Base-by-base conservation (phyloP, 2,888 invertebrate species). In the Tillus elongatus region DNA sequence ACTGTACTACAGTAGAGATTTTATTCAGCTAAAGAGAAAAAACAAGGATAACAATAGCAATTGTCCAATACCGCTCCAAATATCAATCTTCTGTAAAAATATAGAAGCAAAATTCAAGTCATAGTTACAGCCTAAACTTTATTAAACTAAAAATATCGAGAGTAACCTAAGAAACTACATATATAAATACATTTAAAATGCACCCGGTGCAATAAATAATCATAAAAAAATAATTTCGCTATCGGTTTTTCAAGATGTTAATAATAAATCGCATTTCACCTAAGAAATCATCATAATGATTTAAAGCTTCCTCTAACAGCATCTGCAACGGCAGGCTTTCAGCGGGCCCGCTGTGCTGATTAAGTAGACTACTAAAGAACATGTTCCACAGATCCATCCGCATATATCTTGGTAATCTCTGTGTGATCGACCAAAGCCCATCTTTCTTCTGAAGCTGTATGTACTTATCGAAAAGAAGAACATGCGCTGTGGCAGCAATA, bases 391-490 rank as follows among this genome's bases (percentile, higher is more conserved):
- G 67, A 41, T 72, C 72, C 41, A 72, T 74, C 53, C 79, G 77
- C 63, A 80, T 74, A 59, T 59, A 62, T 33, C 63, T 19, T n/a
- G 56, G 54, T 16, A 64, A 54, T 4, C 57, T 52, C 35, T 57
- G 54, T 13, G 53, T 51, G 33, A 66, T 61, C 16, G 56, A 56
- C 66, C 66, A 67, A 19, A 52, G 36, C 4, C 51, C 55, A 19
- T 57, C 60, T 30, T 44, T 53, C 43, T 64, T 65, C 41, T 59
- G 56, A 41, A 66, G 36, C 53, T 85, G 80, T 82, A 95, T 91
- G 63, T 95, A 95, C 57, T 82, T 82, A 29, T 87, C 87, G 69
- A 90, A 86, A 10, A 92, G 67, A 48, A 95, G 69, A 33, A 87
- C 85, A 63, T 93, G 87, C 46, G 90, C 79, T 6, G 88, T 86